A percentile compares a stretch with the other conserved stretches of the same genome.
Evolutionary conservation across 1,140 invertebrate genomes (phyloP).

Genomic region (Bacillus rossius): DNA sequence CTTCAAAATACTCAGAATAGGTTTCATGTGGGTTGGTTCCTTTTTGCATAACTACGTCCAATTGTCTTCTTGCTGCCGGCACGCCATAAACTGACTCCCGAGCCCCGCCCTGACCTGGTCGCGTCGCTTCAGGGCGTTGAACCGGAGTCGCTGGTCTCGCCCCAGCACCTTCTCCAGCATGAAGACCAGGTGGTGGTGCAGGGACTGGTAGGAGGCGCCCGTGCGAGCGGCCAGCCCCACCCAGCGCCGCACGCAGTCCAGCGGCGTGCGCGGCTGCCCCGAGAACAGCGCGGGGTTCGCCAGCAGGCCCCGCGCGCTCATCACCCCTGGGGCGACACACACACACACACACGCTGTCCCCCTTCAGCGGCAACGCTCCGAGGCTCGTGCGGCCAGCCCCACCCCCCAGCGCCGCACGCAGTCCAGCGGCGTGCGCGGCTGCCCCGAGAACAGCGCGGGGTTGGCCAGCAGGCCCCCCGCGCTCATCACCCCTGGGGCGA

Average conservation of each 20-base stretch:
- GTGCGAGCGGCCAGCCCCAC: constrained; percentile 59
- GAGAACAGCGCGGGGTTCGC: constrained; percentile 87
- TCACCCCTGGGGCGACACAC: constrained; percentile 57
- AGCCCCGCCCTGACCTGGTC: no score
- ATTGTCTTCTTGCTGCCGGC: no score
- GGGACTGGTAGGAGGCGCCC: constrained; percentile 66
- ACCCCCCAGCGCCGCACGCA: constrained; percentile 90
- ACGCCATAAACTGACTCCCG: no score
- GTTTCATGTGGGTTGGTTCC: no score
- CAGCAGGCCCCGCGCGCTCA: constrained; percentile 85
- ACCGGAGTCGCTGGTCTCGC: constrained; percentile 61
- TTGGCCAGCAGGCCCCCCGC: constrained; percentile 87
- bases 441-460: constrained; percentile 79
- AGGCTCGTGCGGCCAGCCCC: constrained; percentile 61
- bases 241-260: constrained; percentile 81
- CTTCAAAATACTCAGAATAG: no score
- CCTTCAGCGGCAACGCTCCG: no score
- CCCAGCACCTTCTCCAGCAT: constrained; percentile 82
- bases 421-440: constrained; percentile 56
- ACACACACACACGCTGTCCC: no score
- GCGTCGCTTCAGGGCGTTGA: constrained; percentile 61
- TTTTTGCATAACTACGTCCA: no score
- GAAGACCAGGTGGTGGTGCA: constrained; percentile 91
- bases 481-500: constrained; percentile 79
- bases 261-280: constrained; percentile 60